Evolutionary conservation across 2,113 vertebrate species (phyloP).

Genomic region (Pelecanus crispus): DNA sequence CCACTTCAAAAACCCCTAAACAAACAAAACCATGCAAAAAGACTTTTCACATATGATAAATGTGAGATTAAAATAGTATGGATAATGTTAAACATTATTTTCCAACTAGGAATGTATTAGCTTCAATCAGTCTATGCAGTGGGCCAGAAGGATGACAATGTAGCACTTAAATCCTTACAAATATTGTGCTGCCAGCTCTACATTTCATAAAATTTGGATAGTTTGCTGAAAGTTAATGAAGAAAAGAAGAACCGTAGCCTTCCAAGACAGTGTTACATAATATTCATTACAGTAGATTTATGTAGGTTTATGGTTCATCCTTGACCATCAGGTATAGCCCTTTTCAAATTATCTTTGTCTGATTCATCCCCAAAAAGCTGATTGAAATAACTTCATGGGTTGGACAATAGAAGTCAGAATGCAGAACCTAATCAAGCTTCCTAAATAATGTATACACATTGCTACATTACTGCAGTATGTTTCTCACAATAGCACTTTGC

Average conservation of each 20-base stretch:
- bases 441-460: neutral
- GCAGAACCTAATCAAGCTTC: neutral
- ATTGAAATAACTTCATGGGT: neutral
- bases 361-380: neutral
- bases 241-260: neutral
- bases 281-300: neutral
- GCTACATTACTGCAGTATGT: neutral
- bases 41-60: neutral
- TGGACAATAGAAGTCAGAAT: neutral
- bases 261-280: neutral
- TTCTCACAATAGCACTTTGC: neutral
- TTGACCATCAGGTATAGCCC: neutral
- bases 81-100: neutral
- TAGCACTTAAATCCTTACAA: neutral
- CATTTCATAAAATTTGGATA: neutral
- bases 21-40: neutral
- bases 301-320: neutral
- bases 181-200: neutral
- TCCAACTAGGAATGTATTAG: neutral
- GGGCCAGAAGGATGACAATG: neutral
- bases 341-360: neutral
- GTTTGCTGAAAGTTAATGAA: neutral
- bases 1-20: neutral
- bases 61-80: neutral
- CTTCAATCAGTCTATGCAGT: neutral